These are phyloP conservation scores for Acropternis orthonyx DNA, from an alignment of 2,797 vertebrate genomes.

Conservation along the genomic window DNA sequence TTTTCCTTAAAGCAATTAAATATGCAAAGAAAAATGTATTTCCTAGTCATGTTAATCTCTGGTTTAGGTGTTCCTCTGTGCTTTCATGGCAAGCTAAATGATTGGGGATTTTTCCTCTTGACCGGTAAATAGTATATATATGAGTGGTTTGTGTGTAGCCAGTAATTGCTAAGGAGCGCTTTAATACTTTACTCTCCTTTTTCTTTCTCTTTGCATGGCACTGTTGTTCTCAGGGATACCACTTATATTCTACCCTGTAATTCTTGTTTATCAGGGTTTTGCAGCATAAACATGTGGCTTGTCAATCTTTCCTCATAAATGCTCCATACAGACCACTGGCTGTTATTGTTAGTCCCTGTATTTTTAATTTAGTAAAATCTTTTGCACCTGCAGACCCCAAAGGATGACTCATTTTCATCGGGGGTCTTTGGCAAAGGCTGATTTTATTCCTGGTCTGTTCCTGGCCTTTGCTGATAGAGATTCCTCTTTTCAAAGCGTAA, in stretches of 20 bases:
- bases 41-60: not conserved
- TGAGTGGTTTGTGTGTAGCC: not conserved
- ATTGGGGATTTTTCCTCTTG: not conserved
- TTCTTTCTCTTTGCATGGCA: not conserved
- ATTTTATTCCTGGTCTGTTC: not conserved
- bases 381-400: not conserved
- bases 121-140: not conserved
- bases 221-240: not conserved
- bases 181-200: not conserved
- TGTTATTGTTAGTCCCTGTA: constrained; percentile 17
- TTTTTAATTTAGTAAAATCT: constrained; percentile 30
- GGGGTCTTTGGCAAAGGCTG: not conserved
- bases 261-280: not conserved
- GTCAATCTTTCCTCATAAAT: not conserved
- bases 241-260: not conserved
- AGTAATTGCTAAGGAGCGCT: not conserved
- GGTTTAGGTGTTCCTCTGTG: not conserved
- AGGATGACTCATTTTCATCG: not conserved
- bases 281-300: not conserved
- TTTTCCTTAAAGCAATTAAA: not conserved
- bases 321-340: not conserved
- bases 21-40: not conserved
- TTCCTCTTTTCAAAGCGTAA: not conserved
- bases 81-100: not conserved
- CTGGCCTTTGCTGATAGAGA: constrained; percentile 12